Conservation (phyloP, 2,888 invertebrate species). For the Blomia tropicalis region DNA sequence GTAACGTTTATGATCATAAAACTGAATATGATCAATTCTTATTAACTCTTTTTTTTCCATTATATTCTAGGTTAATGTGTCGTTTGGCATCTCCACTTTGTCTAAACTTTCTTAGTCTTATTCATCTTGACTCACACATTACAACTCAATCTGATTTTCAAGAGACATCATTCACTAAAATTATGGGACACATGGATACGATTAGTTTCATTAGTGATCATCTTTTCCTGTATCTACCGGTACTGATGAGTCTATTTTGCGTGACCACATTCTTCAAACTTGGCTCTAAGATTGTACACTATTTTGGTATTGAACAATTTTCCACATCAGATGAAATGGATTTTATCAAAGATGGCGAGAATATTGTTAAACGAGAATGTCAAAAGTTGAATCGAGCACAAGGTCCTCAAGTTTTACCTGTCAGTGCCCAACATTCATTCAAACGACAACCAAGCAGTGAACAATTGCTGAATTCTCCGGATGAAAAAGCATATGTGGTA, state of each 20-base stretch:
- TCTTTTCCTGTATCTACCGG: conserved; percentile 97
- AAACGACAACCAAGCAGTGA: not conserved
- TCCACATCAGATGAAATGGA: conserved; percentile 86
- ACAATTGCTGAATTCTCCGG: not conserved
- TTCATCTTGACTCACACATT: conserved; percentile 94
- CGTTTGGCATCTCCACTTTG: conserved; percentile 94
- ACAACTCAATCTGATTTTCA: conserved; percentile 39
- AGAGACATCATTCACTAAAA: conserved; percentile 37
- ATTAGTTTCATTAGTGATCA: conserved; percentile 89
- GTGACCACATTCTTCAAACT: conserved; percentile 82
- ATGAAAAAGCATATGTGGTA: not conserved
- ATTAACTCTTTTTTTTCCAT: not conserved
- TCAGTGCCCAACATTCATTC: not conserved
- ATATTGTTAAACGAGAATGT: conserved; percentile 69
- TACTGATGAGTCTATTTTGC: conserved; percentile 81
- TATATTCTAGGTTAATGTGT: conserved; percentile 53
- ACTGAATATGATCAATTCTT: not conserved
- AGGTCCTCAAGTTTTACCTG: not conserved
- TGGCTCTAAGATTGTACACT: conserved; percentile 71
- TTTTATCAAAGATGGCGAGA: conserved; percentile 78
- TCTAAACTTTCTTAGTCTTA: conserved; percentile 87
- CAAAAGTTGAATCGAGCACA: not conserved
- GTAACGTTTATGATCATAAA: conserved; percentile 39
- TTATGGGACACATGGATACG: conserved; percentile 99
- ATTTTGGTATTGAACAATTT: conserved; percentile 91